Evolutionary conservation across 2,888 invertebrate species (phyloP).

Genomic region (Anthrax anthrax): DNA sequence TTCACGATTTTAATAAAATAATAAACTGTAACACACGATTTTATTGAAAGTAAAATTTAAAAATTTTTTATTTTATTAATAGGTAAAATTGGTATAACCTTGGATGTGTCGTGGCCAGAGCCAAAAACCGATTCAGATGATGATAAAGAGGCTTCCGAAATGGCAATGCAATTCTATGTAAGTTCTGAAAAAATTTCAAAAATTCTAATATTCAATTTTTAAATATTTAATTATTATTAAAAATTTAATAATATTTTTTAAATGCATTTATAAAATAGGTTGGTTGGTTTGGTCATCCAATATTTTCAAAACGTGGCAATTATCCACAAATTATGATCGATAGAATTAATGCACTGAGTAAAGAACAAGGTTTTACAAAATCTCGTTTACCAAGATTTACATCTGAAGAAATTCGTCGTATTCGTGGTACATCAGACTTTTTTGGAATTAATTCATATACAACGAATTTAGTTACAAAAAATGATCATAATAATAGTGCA

Average conservation of each 20-base stretch:
- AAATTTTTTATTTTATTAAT: conserved; percentile 16
- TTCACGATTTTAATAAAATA: no score
- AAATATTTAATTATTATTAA: no score
- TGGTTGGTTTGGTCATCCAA: conserved; percentile 54
- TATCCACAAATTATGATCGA: conserved; percentile 51
- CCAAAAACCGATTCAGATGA: conserved; percentile 38
- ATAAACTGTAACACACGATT: no score
- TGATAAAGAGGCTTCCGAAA: conserved; percentile 46
- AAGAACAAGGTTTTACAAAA: conserved; percentile 39
- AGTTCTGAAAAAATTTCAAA: conserved; percentile 16
- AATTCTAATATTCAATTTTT: no score
- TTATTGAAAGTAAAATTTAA: no score
- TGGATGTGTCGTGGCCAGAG: conserved; percentile 47
- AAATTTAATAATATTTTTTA: no score
- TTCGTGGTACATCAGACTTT: conserved; percentile 53
- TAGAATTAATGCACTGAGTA: conserved; percentile 42
- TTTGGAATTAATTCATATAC: conserved; percentile 64
- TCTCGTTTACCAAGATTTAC: conserved; percentile 51
- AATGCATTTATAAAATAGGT: conserved; percentile 27
- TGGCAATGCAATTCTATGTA: conserved; percentile 45
- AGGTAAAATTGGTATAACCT: conserved; percentile 47
- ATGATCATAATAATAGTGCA: conserved; percentile 31
- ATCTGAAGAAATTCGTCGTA: conserved; percentile 40
- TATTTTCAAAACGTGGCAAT: conserved; percentile 46
- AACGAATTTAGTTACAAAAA: conserved; percentile 34